Conservation (phyloP, 2,888 invertebrate genomes). For the Petrolisthes manimaculis region DNA sequence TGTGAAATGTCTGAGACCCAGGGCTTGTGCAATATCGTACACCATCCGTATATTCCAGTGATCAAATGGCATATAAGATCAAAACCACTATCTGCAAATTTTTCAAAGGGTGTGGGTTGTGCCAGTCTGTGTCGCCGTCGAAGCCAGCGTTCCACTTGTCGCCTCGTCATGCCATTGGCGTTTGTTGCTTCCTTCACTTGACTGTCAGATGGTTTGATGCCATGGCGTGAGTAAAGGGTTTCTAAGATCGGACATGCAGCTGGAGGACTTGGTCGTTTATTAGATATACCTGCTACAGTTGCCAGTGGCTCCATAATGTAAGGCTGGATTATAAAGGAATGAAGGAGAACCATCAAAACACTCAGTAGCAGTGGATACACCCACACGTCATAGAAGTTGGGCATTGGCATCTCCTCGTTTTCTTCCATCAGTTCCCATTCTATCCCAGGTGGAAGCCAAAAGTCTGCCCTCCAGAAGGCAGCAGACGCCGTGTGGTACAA, state of each 20-base stretch:
- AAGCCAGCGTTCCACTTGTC: slow-evolving; percentile 46
- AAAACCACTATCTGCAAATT: slow-evolving; percentile 88
- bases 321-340: slow-evolving; percentile 30
- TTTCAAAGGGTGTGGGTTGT: slow-evolving; percentile 87
- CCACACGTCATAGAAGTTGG: slow-evolving; percentile 46
- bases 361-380: slow-evolving; percentile 48
- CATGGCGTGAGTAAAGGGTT: slow-evolving; percentile 14
- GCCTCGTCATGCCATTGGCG: slow-evolving; percentile 17
- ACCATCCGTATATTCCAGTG: slow-evolving; percentile 76
- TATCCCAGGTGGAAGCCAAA: slow-evolving; percentile 93
- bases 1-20: slow-evolving; percentile 93
- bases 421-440: slow-evolving; percentile 90
- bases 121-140: slow-evolving; percentile 81
- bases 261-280: slow-evolving; percentile 34
- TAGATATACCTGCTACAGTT: slow-evolving; percentile 23
- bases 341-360: not conserved
- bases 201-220: not conserved
- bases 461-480: slow-evolving; percentile 83
- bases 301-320: slow-evolving; percentile 35
- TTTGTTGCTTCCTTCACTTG: not conserved
- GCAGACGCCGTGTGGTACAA: slow-evolving; percentile 71
- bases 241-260: slow-evolving; percentile 16
- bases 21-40: slow-evolving; percentile 92
- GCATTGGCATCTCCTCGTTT: slow-evolving; percentile 77
- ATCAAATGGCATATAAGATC: slow-evolving; percentile 34